Evolutionary conservation across 2,888 invertebrate genomes (phyloP).

Genomic region (Cataglyphis altisquamis): DNA sequence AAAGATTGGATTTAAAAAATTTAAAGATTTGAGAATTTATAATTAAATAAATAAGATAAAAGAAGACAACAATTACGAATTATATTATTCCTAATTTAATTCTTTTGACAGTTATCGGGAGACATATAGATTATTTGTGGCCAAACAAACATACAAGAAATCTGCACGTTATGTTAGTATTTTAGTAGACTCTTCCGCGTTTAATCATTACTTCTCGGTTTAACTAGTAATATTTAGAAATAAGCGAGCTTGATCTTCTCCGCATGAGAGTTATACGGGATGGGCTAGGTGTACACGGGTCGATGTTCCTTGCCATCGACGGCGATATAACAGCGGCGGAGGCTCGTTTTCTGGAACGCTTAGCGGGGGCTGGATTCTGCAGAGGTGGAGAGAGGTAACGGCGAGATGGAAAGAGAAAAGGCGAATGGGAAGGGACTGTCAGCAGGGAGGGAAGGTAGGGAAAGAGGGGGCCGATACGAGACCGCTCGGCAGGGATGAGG

Average conservation of each 20-base stretch:
- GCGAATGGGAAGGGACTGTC: constrained; percentile 55
- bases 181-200: neutral
- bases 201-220: constrained; percentile 4
- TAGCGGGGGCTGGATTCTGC: constrained; percentile 44
- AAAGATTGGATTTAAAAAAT: too few species aligned
- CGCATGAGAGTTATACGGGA: constrained; percentile 24
- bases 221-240: constrained; percentile 33
- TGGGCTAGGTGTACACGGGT: constrained; percentile 50
- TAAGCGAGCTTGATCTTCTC: constrained; percentile 41
- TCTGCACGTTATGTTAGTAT: neutral
- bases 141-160: neutral
- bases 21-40: neutral
- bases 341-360: constrained; percentile 55
- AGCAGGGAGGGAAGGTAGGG: constrained; percentile 54
- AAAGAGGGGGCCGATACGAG: constrained; percentile 68
- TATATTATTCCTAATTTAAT: neutral
- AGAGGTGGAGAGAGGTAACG: constrained; percentile 55
- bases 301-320: constrained; percentile 57
- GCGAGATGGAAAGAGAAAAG: constrained; percentile 56
- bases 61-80: neutral
- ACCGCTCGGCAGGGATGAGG: constrained; percentile 81
- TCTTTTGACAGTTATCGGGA: neutral
- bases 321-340: constrained; percentile 51
- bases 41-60: neutral
- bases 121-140: neutral